Evolutionary conservation across 2,113 vertebrate species (phyloP).

Genomic region (Petroica traversi): DNA sequence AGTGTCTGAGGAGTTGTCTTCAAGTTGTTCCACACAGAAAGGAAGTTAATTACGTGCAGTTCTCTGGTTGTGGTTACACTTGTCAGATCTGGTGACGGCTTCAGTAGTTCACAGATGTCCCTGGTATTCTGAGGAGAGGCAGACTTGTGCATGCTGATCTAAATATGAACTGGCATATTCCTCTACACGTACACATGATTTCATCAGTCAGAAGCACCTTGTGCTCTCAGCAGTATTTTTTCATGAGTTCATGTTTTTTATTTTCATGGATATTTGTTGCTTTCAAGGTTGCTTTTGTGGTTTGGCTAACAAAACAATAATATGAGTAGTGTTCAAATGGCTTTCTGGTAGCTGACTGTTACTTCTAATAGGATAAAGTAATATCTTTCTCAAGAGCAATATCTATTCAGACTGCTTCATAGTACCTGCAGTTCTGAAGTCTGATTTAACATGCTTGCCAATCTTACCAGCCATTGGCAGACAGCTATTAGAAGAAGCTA

Average conservation of each 20-base stretch:
- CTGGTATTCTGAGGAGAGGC: not conserved
- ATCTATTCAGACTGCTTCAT: not conserved
- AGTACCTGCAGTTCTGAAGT: not conserved
- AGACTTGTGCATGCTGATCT: not conserved
- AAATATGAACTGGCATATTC: not conserved
- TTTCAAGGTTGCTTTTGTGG: not conserved
- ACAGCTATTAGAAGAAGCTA: not conserved
- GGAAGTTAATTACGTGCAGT: not conserved
- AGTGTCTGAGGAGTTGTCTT: not conserved
- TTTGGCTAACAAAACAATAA: not conserved
- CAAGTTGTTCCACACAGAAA: not conserved
- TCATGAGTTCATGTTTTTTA: not conserved
- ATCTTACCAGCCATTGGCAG: not conserved
- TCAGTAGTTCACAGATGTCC: not conserved
- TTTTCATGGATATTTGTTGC: not conserved
- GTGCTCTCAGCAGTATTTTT: not conserved
- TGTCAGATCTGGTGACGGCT: not conserved
- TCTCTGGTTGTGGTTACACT: not conserved
- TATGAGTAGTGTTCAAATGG: not conserved
- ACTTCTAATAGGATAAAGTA: not conserved
- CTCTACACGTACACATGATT: fast-evolving
- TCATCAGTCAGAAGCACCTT: not conserved
- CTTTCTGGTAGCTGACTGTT: not conserved
- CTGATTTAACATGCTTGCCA: not conserved
- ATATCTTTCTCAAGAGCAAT: not conserved